A percentile compares a stretch with the other conserved stretches of the same genome.
Conservation (phyloP, 2,113 vertebrate species). For the Pachycephala philippinensis region DNA sequence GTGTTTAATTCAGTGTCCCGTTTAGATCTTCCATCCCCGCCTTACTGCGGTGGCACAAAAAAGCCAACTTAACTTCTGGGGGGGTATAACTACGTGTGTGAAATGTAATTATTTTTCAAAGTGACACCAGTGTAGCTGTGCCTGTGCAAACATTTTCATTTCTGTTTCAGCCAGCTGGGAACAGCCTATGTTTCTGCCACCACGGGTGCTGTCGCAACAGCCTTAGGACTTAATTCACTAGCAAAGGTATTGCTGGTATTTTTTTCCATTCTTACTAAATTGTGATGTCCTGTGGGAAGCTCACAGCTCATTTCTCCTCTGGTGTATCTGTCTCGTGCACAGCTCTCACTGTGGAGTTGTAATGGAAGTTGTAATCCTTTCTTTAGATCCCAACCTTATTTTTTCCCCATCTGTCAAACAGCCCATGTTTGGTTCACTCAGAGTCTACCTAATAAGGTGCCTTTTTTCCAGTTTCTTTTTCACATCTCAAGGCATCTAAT, state of each 20-base stretch:
- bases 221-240: constrained; percentile 93
- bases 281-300: background rate
- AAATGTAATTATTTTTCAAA: background rate
- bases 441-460: background rate
- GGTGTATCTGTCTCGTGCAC: background rate
- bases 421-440: background rate
- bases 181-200: constrained; percentile 95
- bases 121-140: background rate
- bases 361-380: background rate
- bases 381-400: background rate
- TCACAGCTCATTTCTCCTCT: background rate
- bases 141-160: constrained; percentile 8
- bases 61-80: background rate
- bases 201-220: constrained; percentile 91
- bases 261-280: background rate
- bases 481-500: background rate
- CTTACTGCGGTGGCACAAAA: background rate
- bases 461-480: background rate
- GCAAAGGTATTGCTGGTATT: constrained; percentile 83
- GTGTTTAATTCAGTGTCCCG: background rate
- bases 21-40: background rate
- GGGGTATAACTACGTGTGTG: background rate
- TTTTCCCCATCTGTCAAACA: background rate
- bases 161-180: constrained; percentile 88
- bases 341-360: background rate